phyloP scores from a whole-genome alignment of 2,888 invertebrate species.

The Drosophila cognata region DNA sequence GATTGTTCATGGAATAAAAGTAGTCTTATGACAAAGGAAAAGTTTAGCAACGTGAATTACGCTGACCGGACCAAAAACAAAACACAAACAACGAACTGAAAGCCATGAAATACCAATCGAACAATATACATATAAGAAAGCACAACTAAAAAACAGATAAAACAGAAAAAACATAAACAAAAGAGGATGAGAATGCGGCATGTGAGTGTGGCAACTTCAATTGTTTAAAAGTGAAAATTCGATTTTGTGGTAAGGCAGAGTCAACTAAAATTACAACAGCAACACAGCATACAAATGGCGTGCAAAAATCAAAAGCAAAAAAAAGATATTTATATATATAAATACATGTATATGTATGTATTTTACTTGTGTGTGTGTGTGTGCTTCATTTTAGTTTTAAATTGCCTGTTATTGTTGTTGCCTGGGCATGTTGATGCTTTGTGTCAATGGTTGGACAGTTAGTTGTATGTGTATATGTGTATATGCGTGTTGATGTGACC shows the following conservation, averaged over 20 bases:
- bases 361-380: conserved; percentile 36
- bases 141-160: conserved; percentile 20
- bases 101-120: conserved; percentile 52
- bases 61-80: conserved; percentile 38
- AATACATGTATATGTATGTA: not conserved
- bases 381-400: conserved; percentile 57
- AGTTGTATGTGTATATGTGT: conserved; percentile 25
- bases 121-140: conserved; percentile 19
- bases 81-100: conserved; percentile 64
- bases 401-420: conserved; percentile 60
- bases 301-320: conserved; percentile 64
- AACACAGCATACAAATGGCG: conserved; percentile 59
- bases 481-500: conserved; percentile 54
- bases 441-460: conserved; percentile 69
- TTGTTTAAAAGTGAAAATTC: conserved; percentile 83
- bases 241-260: conserved; percentile 77
- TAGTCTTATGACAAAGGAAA: conserved; percentile 21
- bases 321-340: not conserved
- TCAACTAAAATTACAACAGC: conserved; percentile 27
- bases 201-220: conserved; percentile 68
- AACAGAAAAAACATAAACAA: not conserved
- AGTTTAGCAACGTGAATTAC: conserved; percentile 46
- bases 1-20: not conserved
- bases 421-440: conserved; percentile 54
- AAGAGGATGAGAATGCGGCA: conserved; percentile 1